Percentiles rank a stretch among this genome's conserved stretches.
Evolutionary conservation across 2,888 invertebrate genomes (phyloP).

Genomic region (Petrolisthes cinctipes): DNA sequence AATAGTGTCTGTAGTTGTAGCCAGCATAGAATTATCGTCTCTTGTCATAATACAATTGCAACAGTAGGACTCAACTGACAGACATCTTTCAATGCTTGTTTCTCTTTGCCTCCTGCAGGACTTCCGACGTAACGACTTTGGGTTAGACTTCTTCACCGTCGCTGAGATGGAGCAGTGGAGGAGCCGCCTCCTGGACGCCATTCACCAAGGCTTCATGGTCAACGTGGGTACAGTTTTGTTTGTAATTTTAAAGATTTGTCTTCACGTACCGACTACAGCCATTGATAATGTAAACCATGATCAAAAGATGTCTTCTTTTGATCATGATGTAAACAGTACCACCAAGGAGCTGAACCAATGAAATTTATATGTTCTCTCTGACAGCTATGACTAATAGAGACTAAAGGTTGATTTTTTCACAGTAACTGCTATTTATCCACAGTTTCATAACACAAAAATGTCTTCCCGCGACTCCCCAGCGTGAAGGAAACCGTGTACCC

Average conservation of each 20-base stretch:
- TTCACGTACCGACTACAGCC: neutral
- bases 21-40: too few species aligned
- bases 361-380: too few species aligned
- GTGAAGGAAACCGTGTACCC: slow-evolving; percentile 72
- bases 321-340: neutral
- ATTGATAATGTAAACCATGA: neutral
- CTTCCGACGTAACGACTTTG: slow-evolving; percentile 36
- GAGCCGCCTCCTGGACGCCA: slow-evolving; percentile 79
- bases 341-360: too few species aligned
- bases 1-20: too few species aligned
- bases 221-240: slow-evolving; percentile 71
- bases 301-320: neutral
- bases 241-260: too few species aligned
- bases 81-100: too few species aligned
- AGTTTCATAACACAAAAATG: too few species aligned
- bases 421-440: too few species aligned
- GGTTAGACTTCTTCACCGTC: slow-evolving; percentile 73
- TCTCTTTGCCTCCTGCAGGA: slow-evolving; percentile 34
- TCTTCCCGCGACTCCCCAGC: slow-evolving; percentile 23
- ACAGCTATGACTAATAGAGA: too few species aligned
- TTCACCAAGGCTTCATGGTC: slow-evolving; percentile 76
- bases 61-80: too few species aligned
- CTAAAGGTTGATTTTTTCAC: too few species aligned
- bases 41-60: too few species aligned
- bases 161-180: slow-evolving; percentile 83